These are phyloP conservation scores for Dolichoris vasculosae DNA, from an alignment of 1,140 invertebrate species.

Conservation along the genomic window DNA sequence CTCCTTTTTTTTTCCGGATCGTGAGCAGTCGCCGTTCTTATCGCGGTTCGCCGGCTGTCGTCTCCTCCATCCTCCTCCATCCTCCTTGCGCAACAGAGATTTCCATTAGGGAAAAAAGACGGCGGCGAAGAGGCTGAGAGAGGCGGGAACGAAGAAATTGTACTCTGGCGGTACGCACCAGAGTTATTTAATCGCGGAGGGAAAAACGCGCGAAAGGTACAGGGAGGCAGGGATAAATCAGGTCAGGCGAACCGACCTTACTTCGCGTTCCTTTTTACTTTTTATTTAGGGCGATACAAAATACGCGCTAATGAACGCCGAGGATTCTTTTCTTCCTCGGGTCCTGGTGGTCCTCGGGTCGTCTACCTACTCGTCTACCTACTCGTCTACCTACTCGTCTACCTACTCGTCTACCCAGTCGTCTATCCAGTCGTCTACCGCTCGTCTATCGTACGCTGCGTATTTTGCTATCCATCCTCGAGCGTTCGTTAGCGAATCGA, in stretches of 20 bases:
- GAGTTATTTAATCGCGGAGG: slow-evolving; percentile 31
- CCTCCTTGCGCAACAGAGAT: slow-evolving; percentile 21
- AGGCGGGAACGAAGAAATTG: background rate
- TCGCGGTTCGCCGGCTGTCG: background rate
- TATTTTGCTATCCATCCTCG: no score
- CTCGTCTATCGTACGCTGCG: no score
- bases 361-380: no score
- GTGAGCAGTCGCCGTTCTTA: background rate
- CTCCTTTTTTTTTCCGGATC: slow-evolving; percentile 17
- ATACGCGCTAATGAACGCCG: slow-evolving; percentile 33
- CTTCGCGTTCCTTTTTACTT: background rate
- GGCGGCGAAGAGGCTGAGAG: background rate
- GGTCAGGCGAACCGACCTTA: background rate
- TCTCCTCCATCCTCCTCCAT: no score
- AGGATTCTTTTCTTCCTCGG: background rate
- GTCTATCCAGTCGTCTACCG: background rate
- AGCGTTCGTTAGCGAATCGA: slow-evolving; percentile 37
- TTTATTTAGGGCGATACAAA: slow-evolving; percentile 14
- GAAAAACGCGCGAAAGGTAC: background rate
- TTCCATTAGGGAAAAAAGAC: background rate
- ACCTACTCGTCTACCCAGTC: background rate
- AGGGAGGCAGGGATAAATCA: background rate
- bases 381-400: no score
- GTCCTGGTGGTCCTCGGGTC: background rate
- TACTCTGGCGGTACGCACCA: background rate